A percentile compares a stretch with the other conserved stretches of the same genome.
These are phyloP conservation scores for Erethizon dorsatum DNA, from an alignment of 2,797 vertebrate species.

Conservation along the genomic window DNA sequence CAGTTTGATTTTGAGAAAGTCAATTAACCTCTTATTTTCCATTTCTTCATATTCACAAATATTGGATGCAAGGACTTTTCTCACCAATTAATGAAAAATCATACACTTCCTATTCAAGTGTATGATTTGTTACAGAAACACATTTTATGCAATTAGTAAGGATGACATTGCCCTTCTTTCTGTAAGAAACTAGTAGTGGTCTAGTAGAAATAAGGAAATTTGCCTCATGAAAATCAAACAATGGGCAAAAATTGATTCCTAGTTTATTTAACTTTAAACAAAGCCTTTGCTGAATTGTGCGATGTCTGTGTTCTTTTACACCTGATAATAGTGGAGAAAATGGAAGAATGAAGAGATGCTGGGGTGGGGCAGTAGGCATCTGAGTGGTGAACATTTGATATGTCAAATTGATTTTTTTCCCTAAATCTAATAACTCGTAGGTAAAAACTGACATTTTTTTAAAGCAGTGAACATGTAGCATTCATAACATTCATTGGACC, in stretches of 20 bases:
- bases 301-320: neutral
- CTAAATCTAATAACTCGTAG: conserved; percentile 51
- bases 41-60: conserved; percentile 20
- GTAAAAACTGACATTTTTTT: conserved; percentile 65
- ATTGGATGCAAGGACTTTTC: neutral
- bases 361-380: neutral
- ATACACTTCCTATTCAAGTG: neutral
- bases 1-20: conserved; percentile 46
- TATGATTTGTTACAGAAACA: conserved; percentile 55
- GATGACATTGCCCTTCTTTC: conserved; percentile 1
- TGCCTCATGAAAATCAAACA: conserved; percentile 47
- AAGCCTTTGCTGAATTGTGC: neutral
- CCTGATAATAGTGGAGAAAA: neutral
- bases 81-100: neutral
- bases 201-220: conserved; percentile 29
- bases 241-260: conserved; percentile 19
- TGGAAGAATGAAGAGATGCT: neutral
- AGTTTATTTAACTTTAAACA: conserved; percentile 64
- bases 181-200: conserved; percentile 2
- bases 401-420: conserved; percentile 56
- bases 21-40: conserved; percentile 58
- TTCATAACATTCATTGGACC: conserved; percentile 43
- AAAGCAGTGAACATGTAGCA: conserved; percentile 56
- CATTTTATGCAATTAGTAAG: conserved; percentile 7
- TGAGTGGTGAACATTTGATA: neutral